A percentile compares a stretch with the other conserved stretches of the same genome.
Conservation (phyloP, 2,113 vertebrate species). For the Crypturellus undulatus region DNA sequence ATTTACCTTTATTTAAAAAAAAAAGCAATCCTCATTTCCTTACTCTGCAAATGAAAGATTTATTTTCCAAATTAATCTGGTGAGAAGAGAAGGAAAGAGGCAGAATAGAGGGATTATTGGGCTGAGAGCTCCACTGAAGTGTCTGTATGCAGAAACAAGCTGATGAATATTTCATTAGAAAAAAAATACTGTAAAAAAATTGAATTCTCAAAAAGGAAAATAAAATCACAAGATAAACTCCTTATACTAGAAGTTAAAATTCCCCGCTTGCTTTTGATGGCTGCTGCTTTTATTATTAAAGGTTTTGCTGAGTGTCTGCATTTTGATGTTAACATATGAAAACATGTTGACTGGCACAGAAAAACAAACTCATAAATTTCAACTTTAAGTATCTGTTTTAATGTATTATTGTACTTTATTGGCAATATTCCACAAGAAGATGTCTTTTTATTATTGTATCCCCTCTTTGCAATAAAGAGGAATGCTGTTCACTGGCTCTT, state of each 20-base stretch:
- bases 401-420: conserved; percentile 68
- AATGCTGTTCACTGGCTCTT: conserved; percentile 45
- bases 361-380: conserved; percentile 79
- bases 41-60: background rate
- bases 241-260: conserved; percentile 59
- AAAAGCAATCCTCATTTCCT: background rate
- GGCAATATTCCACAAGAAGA: conserved; percentile 74
- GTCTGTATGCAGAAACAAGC: conserved; percentile 13
- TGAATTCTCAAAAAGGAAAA: conserved; percentile 15
- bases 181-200: conserved; percentile 7
- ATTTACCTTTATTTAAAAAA: background rate
- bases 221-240: conserved; percentile 66
- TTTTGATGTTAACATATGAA: conserved; percentile 79
- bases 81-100: background rate
- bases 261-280: conserved; percentile 61
- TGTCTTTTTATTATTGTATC: conserved; percentile 63
- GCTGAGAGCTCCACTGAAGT: conserved; percentile 33
- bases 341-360: conserved; percentile 73
- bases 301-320: conserved; percentile 70
- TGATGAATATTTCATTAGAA: conserved; percentile 48
- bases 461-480: conserved; percentile 62
- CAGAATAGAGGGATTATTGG: background rate
- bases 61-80: conserved; percentile 12
- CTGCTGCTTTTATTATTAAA: conserved; percentile 78
- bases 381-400: conserved; percentile 70